Conservation (phyloP, 2,113 vertebrate genomes). For the Apteryx mantelli region DNA sequence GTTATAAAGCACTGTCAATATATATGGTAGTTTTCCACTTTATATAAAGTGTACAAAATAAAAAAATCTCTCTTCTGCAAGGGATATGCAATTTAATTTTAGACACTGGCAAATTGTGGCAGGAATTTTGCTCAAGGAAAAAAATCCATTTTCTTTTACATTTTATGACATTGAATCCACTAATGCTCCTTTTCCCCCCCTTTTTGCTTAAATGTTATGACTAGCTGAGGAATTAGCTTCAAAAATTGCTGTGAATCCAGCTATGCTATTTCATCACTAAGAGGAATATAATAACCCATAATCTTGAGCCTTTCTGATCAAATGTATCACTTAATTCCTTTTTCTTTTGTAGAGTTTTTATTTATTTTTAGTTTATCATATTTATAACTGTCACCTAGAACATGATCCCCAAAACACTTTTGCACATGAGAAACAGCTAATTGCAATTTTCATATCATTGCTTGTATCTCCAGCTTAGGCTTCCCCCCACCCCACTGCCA, state of each 20-base stretch:
- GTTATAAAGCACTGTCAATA: neutral
- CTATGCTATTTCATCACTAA: neutral
- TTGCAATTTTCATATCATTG: neutral
- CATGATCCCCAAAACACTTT: neutral
- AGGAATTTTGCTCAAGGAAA: neutral
- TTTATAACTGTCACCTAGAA: neutral
- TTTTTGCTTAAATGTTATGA: slow-evolving; percentile 39
- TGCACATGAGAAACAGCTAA: neutral
- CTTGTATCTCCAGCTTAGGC: neutral
- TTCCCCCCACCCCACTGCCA: neutral
- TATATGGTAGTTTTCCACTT: neutral
- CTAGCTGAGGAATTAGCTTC: slow-evolving; percentile 20
- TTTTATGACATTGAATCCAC: neutral
- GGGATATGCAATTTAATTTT: neutral
- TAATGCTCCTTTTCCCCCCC: neutral
- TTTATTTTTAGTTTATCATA: slow-evolving; percentile 32
- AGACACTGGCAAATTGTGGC: neutral
- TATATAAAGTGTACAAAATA: neutral
- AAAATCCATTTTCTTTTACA: neutral
- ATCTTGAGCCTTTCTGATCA: slow-evolving; percentile 24
- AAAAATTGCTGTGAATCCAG: neutral
- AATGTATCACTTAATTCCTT: neutral
- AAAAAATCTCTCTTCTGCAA: neutral
- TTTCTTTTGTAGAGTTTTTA: slow-evolving; percentile 3
- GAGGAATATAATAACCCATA: slow-evolving; percentile 34